phyloP scores from a whole-genome alignment of 2,888 invertebrate species.

The Aplocera efformata region DNA sequence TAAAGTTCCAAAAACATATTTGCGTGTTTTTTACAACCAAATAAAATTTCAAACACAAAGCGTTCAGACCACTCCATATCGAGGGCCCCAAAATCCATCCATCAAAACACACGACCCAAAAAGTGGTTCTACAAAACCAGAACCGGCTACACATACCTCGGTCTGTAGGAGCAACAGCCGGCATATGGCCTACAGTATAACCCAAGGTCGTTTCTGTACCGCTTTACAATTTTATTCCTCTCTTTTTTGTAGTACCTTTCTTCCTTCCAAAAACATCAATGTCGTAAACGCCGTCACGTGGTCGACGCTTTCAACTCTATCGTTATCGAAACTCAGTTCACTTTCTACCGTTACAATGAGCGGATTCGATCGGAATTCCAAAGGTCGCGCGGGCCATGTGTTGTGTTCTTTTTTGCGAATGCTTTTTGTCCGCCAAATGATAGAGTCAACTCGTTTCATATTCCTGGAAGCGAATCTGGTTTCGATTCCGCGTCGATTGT shows the following conservation, averaged over 20 bases:
- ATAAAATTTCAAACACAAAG: conserved; percentile 15
- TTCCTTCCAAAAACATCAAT: conserved; percentile 47
- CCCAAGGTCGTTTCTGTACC: conserved; percentile 75
- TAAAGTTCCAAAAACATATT: conserved; percentile 13
- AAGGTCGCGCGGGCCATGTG: conserved; percentile 69
- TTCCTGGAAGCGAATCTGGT: conserved; percentile 34
- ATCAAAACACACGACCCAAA: conserved; percentile 58
- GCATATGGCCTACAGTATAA: conserved; percentile 72
- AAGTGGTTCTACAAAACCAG: conserved; percentile 57
- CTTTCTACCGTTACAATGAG: conserved; percentile 22
- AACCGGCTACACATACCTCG: conserved; percentile 56
- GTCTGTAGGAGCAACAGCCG: conserved; percentile 60
- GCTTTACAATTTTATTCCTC: conserved; percentile 64
- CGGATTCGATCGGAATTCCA: conserved; percentile 53
- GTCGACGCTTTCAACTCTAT: conserved; percentile 36
- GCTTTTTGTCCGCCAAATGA: conserved; percentile 55
- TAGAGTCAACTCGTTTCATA: conserved; percentile 49
- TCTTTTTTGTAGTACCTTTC: conserved; percentile 70
- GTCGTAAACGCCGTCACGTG: conserved; percentile 31
- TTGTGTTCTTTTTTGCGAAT: conserved; percentile 69
- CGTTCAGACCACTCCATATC: conserved; percentile 33
- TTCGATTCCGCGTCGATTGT: conserved; percentile 33
- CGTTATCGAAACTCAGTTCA: conserved; percentile 18
- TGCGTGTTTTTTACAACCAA: conserved; percentile 13
- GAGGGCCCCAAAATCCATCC: conserved; percentile 57